These are phyloP conservation scores for Epistrophella euchroma DNA, from an alignment of 2,888 invertebrate species.

Conservation along the genomic window DNA sequence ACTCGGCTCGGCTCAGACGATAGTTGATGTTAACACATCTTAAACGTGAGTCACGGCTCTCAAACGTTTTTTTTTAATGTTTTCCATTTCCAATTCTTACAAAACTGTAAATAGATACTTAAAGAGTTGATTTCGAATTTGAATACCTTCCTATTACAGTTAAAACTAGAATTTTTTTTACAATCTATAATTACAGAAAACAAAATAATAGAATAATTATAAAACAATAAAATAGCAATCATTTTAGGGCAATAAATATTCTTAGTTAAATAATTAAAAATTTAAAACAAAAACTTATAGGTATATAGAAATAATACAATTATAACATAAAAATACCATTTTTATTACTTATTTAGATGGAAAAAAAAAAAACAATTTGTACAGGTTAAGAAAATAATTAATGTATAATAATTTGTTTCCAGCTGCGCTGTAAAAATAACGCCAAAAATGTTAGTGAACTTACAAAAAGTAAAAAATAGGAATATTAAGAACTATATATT, in stretches of 20 bases:
- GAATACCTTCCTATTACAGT: constrained; percentile 38
- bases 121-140: constrained; percentile 16
- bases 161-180: constrained; percentile 46
- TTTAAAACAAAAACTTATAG: constrained; percentile 29
- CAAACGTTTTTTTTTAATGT: constrained; percentile 31
- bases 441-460: constrained; percentile 78
- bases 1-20: no score
- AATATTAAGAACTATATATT: constrained; percentile 27
- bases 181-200: constrained; percentile 40
- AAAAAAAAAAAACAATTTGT: constrained; percentile 60
- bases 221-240: constrained; percentile 73
- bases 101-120: constrained; percentile 63
- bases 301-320: constrained; percentile 12
- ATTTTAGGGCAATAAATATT: constrained; percentile 74
- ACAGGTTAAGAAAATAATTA: constrained; percentile 45
- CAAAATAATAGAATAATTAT: constrained; percentile 43
- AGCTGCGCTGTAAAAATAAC: constrained; percentile 78
- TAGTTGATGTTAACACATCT: no score
- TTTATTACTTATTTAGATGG: constrained; percentile 60
- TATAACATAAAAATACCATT: constrained; percentile 13
- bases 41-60: no score
- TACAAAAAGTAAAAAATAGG: constrained; percentile 46
- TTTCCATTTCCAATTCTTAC: constrained; percentile 40
- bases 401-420: constrained; percentile 63
- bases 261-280: constrained; percentile 63